Base-by-base conservation (phyloP, 1,140 invertebrate species). In the Teleogryllus occipitalis region DNA sequence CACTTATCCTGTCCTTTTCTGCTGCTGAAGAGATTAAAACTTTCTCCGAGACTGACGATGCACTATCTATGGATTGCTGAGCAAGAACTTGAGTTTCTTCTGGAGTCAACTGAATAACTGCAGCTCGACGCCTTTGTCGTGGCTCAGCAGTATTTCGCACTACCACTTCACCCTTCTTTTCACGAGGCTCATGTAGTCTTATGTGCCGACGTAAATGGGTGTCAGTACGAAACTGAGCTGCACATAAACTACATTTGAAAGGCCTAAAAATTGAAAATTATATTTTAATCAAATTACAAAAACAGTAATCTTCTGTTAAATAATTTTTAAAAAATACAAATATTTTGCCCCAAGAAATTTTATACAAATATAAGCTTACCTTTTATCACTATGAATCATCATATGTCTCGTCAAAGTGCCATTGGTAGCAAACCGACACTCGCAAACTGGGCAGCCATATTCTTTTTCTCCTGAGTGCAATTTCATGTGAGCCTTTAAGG, bases 331-430 rank as follows among this genome's bases (percentile, higher is more conserved):
- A 3, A 75, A 14, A 75, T 72, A 72, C 1, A 14, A 72, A 2
- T 1, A 72, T 3, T 39, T 39, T 39, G 1, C 1, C 27, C 5
- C 1, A 39, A 39, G 27, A 39, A 39, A 39, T 39, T 39, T 39
- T 39, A 39, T 39, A 39, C 27, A 39, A 39, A 39, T 39, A 39
- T 39, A 39, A 2, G 27, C 27, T 39, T 79, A 79, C 78, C 78
- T 79, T 80, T 72, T 65, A 48, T 80, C 80, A 48, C 87, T 88
- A 83, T 91, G 90, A 22, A 87, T 88, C 8, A 87, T 86, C 87
- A 88, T 88, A 82, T 91, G 90, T 46, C 90, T 83, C 79, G 87
- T 89, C 48, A 90, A 83, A 81, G 87, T 88, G 21, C 88, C 89
- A 82, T 86, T 88, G 0, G 89, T 90, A 8, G 89, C 87, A 82